Base-by-base conservation (phyloP, 2,888 invertebrate genomes). In the Pristionchus exspectatus region DNA sequence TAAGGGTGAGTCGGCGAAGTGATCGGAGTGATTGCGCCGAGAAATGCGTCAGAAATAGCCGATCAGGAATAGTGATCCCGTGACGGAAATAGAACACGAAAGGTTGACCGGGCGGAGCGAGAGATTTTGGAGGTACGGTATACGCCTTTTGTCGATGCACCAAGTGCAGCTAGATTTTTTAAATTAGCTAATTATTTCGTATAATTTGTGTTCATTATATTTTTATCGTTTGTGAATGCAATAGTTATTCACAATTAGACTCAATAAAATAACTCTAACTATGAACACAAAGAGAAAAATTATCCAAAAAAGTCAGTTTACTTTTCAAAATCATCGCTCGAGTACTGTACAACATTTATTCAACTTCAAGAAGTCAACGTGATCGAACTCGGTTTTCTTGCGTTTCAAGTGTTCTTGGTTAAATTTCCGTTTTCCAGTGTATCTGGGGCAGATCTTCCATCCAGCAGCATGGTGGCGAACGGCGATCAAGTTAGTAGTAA, bases 41-140 rank as follows among this genome's bases (percentile, higher is more conserved):
- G 33, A 38, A 24, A 44, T 38, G 44, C 50, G 50, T 81, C 81
- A 81, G 50, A 81, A 81, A 81, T 81, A 81, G 81, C 12, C 21
- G 30, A 30, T 12, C 69, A 27, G 74, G 21, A 18, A 44, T 74
- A 81, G 81, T 54, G 74, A 77, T 44, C 81, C 10, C 50, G 81
- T 81, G 81, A 81, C 81, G 50, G 33, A 33, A 81, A 81, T 81
- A 81, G 81, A 81, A 81, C 33, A 24, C 74, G 44, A 30, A 24
- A 10, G 74, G 44, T 50, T 50, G 44, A 4, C 24, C 44, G 30
- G 24, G 24, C 21, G 16, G 74, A 44, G 74, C 21, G 72, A 72
- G 72, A 72, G 74, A 38, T 27, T 38, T 21, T 24, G 44, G 72
- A 24, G 30, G 16, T 72, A 30, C 72, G 72, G 72, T 72, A 21